Conservation (phyloP, 2,797 vertebrate species). For the Philypnodon macrostomus region DNA sequence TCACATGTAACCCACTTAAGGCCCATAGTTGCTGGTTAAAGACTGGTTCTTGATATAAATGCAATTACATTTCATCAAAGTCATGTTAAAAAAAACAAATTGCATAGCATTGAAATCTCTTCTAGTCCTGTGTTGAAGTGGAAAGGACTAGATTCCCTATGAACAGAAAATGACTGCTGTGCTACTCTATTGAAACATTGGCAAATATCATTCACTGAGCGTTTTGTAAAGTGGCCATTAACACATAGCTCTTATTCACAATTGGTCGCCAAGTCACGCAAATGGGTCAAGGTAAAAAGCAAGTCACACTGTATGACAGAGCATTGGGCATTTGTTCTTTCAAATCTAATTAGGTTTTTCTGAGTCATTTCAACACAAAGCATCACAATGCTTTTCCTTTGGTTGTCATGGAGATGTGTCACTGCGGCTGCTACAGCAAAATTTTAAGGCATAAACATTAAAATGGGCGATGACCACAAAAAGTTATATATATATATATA, state of each 20-base stretch:
- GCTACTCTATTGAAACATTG: not conserved
- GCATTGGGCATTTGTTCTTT: not conserved
- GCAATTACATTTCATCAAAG: not conserved
- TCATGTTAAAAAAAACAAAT: not conserved
- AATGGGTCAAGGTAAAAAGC: slow-evolving; percentile 13
- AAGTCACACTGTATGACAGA: slow-evolving; percentile 1
- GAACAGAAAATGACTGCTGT: not conserved
- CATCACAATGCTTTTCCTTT: slow-evolving; percentile 18
- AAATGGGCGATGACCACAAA: not conserved
- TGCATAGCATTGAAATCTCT: not conserved
- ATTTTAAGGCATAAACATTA: no score
- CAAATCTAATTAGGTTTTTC: slow-evolving; percentile 17
- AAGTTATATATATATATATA: not conserved
- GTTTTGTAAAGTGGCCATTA: slow-evolving; percentile 16
- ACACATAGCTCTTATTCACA: slow-evolving; percentile 16
- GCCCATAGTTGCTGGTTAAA: no score
- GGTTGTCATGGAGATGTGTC: slow-evolving; percentile 26
- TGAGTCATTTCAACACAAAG: slow-evolving; percentile 23
- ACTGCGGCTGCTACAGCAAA: not conserved
- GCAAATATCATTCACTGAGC: not conserved
- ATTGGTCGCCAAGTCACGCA: slow-evolving; percentile 5
- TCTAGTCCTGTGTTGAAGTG: not conserved
- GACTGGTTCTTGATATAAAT: not conserved
- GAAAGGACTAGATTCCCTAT: not conserved
- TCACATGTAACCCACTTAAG: no score